phyloP scores from a whole-genome alignment of 2,888 invertebrate species.

The Agonopterix heracliana region DNA sequence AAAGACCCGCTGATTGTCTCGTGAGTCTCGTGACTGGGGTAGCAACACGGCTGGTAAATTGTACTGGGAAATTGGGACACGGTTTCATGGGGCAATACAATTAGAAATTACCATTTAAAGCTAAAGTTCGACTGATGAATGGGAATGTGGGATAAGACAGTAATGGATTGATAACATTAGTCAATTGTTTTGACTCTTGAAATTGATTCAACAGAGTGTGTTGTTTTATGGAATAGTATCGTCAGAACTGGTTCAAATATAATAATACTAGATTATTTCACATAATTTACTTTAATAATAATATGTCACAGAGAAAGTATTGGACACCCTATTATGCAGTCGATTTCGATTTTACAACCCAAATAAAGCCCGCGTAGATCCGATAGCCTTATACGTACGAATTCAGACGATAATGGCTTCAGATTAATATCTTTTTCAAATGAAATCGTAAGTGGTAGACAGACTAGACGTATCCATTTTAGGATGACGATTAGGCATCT shows the following conservation, averaged over 20 bases:
- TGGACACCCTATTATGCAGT: constrained; percentile 12
- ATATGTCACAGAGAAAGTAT: no score
- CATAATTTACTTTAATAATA: no score
- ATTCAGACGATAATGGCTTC: constrained; percentile 57
- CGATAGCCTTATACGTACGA: constrained; percentile 60
- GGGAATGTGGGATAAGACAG: neutral
- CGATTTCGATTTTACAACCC: constrained; percentile 48
- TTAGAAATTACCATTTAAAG: no score
- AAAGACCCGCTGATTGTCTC: constrained; percentile 31
- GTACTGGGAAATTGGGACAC: constrained; percentile 2
- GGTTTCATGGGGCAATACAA: neutral
- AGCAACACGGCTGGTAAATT: constrained; percentile 15
- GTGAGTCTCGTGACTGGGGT: constrained; percentile 27
- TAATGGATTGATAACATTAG: neutral
- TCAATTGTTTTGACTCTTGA: no score
- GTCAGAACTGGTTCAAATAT: no score
- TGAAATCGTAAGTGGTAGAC: constrained; percentile 62
- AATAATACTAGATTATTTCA: no score
- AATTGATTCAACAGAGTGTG: no score
- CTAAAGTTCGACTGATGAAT: no score
- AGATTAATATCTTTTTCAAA: constrained; percentile 63
- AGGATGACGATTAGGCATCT: constrained; percentile 17
- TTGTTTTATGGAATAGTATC: no score
- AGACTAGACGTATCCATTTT: constrained; percentile 36
- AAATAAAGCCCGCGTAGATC: constrained; percentile 48